Evolutionary conservation across 2,888 invertebrate species (phyloP), one percentile per base, ranked within the genome.

Genomic region (Tenthredo mesomela): DNA sequence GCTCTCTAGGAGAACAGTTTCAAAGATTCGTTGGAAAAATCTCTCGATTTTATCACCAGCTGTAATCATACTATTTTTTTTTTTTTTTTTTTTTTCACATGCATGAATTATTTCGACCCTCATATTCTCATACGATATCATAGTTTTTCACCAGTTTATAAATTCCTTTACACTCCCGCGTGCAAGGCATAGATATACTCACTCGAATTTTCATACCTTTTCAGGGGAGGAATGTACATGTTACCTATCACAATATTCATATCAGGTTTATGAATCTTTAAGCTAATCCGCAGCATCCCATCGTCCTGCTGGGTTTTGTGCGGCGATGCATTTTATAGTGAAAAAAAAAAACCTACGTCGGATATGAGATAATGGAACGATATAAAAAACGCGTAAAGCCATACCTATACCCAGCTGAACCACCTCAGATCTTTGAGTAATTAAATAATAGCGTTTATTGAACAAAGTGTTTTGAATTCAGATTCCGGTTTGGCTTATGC

Each of bases 141-240:
- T 25, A 29, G 67, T 18, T 67, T 67, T 67, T 12, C 33, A 67
- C n/a, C n/a, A 0, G 61, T 70, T 37, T 18, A 37, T 12, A 89
- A 88, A 88, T 85, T 86, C 87, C 84, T 85, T 87, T 89, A 89
- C 88, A 88, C 88, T 89, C 89, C 87, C 89, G 87, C 87, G 25
- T 89, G 87, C 84, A 73, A 75, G 80, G 37, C 7, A 37, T 50
- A 29, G 1, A 29, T 2, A 29, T 15, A 75, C 50, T 9, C 25
- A 29, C 33, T 54, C 77, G 54, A 77, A 77, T 33, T 50, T 77
- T 77, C 9, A 54, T 54, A 6, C 6, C 4, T 77, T 77, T 33
- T 29, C 29, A 54, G 15, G n/a, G 12, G 43, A 40, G 21, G 43
- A 73, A 33, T 21, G 7, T 71, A 37, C 1, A 37, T 25, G 77